Evolutionary conservation across 2,888 invertebrate species (phyloP).

Genomic region (Rugalucina vietnamica): DNA sequence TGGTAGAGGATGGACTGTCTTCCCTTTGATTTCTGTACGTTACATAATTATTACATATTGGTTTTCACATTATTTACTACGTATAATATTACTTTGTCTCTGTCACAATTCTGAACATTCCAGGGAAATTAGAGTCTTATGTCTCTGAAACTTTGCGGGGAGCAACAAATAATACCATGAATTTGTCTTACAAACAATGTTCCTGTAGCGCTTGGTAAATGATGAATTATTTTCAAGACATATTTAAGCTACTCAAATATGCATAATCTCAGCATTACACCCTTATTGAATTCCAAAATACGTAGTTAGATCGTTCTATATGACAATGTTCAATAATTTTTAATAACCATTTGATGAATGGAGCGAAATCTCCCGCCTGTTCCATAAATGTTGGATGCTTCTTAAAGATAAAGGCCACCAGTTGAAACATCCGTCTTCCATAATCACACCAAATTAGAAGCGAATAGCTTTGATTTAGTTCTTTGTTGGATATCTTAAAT

Average conservation of each 20-base stretch:
- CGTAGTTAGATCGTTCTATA: not conserved
- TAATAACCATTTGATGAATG: constrained; percentile 8
- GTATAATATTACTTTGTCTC: not conserved
- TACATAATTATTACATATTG: no score
- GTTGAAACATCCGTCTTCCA: constrained; percentile 39
- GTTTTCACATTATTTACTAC: not conserved
- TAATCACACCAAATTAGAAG: not conserved
- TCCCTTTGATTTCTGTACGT: no score
- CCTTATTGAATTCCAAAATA: constrained; percentile 15
- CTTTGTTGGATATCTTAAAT: not conserved
- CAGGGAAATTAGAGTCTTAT: not conserved
- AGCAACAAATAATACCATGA: not conserved
- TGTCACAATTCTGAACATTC: not conserved
- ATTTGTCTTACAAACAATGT: not conserved
- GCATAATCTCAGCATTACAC: not conserved
- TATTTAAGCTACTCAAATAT: not conserved
- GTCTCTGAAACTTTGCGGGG: not conserved
- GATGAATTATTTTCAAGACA: not conserved
- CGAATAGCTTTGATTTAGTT: not conserved
- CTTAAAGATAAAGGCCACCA: constrained; percentile 25
- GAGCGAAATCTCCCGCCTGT: not conserved
- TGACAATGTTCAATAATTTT: constrained; percentile 9
- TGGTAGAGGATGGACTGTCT: no score
- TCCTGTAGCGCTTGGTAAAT: constrained; percentile 12
- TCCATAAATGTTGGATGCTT: constrained; percentile 15